Conservation (phyloP, 2,113 vertebrate species). For the Semnornis frantzii region DNA sequence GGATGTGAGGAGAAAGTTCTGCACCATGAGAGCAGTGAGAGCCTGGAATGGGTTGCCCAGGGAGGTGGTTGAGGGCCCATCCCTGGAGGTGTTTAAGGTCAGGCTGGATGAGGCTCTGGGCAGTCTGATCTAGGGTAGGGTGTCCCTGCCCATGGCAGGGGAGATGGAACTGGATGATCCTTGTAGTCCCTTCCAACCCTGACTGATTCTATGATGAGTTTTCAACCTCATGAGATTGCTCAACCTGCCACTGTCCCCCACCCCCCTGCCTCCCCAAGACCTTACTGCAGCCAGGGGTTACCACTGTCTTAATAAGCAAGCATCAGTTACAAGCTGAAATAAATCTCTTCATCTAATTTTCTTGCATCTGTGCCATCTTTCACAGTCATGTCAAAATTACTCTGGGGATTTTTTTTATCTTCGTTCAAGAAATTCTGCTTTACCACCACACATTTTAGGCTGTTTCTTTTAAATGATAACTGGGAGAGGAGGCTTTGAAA, state of each 20-base stretch:
- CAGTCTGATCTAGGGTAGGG: no score
- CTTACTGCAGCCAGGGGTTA: accelerated
- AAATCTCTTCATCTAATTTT: background rate
- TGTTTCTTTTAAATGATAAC: background rate
- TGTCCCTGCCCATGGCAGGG: no score
- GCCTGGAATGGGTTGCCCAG: no score
- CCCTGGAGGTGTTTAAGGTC: no score
- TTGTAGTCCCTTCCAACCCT: no score
- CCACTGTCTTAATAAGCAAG: background rate
- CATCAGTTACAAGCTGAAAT: background rate
- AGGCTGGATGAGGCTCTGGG: no score
- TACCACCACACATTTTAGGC: background rate
- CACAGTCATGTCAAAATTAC: background rate
- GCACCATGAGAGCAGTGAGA: no score
- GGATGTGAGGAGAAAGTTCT: no score
- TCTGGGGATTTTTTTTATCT: background rate
- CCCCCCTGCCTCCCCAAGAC: accelerated
- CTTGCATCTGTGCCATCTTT: background rate
- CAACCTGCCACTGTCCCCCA: no score
- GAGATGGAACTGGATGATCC: no score
- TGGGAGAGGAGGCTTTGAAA: background rate
- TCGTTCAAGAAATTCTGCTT: background rate
- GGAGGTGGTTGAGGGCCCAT: no score
- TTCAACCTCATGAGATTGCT: background rate
- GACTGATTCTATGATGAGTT: background rate